phyloP scores from a whole-genome alignment of 92 coral and sea anemone species.

The Heliopora coerulea region DNA sequence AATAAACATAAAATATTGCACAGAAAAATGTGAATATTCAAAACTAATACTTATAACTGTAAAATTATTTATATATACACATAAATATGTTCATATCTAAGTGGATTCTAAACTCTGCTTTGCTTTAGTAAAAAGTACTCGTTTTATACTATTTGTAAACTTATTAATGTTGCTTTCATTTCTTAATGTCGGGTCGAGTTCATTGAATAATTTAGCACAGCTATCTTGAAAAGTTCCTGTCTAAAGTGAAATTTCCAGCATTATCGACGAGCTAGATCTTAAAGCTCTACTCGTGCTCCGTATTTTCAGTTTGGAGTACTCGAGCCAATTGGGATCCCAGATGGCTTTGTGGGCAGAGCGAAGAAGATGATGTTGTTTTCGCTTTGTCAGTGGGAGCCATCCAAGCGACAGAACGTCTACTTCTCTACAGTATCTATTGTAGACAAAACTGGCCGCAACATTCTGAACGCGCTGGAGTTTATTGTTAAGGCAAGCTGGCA shows the following conservation, averaged over 20 bases:
- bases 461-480: constrained; percentile 7
- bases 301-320: constrained; percentile 24
- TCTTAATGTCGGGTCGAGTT: constrained; percentile 22
- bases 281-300: constrained; percentile 31
- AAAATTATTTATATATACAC: no score
- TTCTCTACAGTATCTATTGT: constrained; percentile 19
- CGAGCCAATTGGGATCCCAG: constrained; percentile 33
- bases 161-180: no score
- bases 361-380: constrained; percentile 8
- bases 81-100: neutral
- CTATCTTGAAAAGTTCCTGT: no score
- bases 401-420: constrained; percentile 19
- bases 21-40: no score
- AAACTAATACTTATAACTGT: no score
- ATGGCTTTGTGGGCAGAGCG: constrained; percentile 21
- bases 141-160: neutral
- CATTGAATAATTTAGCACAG: constrained; percentile 38
- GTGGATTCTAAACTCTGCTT: constrained; percentile 13
- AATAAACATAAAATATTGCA: no score
- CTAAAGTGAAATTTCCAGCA: constrained; percentile 22
- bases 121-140: constrained; percentile 5
- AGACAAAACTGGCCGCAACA: constrained; percentile 27
- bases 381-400: no score
- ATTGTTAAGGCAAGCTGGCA: constrained; percentile 11
- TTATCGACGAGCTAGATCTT: constrained; percentile 33